Conservation (phyloP, 2,113 vertebrate species). For the Mellivora capensis region DNA sequence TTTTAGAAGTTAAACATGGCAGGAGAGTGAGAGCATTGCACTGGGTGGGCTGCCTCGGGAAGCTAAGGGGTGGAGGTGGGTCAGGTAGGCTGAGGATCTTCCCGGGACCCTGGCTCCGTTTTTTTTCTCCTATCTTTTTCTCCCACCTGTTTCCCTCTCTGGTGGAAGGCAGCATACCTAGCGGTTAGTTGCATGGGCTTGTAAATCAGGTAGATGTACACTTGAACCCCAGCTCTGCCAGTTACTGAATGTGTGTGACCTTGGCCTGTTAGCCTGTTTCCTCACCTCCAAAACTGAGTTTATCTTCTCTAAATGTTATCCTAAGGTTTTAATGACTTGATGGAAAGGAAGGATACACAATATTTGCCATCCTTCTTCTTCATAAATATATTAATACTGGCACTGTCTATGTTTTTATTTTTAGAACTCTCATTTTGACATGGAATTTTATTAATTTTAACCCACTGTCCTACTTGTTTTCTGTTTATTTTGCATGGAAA, state of each 20-base stretch:
- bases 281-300: neutral
- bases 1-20: neutral
- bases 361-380: neutral
- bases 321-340: neutral
- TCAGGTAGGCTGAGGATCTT: neutral
- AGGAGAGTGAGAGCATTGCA: neutral
- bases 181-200: neutral
- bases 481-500: slow-evolving; percentile 13
- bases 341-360: neutral
- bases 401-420: neutral
- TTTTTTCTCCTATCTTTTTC: neutral
- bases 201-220: neutral
- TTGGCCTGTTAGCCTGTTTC: neutral
- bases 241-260: neutral
- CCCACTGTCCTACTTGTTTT: neutral
- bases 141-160: neutral
- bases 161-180: neutral
- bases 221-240: neutral
- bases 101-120: neutral
- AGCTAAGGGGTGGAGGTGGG: neutral
- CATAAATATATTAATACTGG: neutral
- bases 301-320: neutral
- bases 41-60: neutral
- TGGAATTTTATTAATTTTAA: neutral
- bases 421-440: neutral